phyloP scores from a whole-genome alignment of 2,888 invertebrate genomes.

The Yponomeuta cagnagella region DNA sequence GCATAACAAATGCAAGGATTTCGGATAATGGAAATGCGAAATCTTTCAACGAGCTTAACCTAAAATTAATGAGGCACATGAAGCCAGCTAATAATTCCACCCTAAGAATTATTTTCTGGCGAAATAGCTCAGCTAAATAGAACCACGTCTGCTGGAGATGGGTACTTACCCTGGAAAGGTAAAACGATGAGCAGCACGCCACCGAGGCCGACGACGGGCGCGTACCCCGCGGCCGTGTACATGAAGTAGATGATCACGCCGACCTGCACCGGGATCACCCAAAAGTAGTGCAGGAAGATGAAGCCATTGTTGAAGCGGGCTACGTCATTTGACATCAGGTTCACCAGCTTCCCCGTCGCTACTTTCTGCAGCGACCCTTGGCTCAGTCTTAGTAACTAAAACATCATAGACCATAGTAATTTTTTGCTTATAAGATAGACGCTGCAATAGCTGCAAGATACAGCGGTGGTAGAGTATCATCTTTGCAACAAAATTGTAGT shows the following conservation, averaged over 20 bases:
- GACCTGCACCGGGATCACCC: conserved; percentile 85
- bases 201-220: conserved; percentile 59
- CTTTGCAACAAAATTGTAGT: no score
- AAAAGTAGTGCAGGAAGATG: conserved; percentile 83
- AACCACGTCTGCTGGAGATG: neutral
- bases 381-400: conserved; percentile 82
- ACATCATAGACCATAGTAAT: neutral
- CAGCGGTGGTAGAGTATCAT: no score
- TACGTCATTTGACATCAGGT: conserved; percentile 89
- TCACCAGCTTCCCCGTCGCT: conserved; percentile 85
- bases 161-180: conserved; percentile 60
- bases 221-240: conserved; percentile 48
- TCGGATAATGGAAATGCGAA: no score
- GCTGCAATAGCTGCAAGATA: no score
- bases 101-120: no score
- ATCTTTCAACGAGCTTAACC: no score
- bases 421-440: no score
- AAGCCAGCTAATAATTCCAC: no score
- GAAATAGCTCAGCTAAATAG: no score
- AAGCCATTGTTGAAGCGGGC: conserved; percentile 85
- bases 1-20: no score
- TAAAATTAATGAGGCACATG: no score
- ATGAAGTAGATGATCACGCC: conserved; percentile 66
- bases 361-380: conserved; percentile 81
- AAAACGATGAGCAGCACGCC: conserved; percentile 74